Conservation (phyloP, 2,113 vertebrate genomes). For the Sturnira hondurensis region DNA sequence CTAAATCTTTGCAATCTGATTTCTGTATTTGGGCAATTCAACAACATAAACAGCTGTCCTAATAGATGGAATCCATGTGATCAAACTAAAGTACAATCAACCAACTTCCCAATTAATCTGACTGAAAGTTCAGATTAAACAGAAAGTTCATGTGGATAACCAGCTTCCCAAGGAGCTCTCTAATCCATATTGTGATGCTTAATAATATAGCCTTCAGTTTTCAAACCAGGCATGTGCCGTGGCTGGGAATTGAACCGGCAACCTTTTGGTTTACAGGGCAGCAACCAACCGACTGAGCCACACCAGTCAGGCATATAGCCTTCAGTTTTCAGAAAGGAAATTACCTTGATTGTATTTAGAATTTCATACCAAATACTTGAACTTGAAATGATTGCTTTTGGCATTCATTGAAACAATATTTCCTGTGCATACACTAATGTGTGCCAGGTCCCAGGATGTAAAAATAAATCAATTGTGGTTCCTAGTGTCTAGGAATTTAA, state of each 20-base stretch:
- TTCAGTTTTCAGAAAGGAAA: constrained; percentile 20
- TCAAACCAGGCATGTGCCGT: too few species aligned
- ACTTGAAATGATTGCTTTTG: not conserved
- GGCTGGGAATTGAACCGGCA: too few species aligned
- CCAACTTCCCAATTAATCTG: not conserved
- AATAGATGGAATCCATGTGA: not conserved
- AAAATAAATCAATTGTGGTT: not conserved
- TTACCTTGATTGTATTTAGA: not conserved
- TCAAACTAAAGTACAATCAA: not conserved
- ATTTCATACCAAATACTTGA: constrained; percentile 10
- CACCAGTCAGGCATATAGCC: too few species aligned
- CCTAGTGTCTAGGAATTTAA: not conserved
- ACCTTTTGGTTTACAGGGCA: too few species aligned
- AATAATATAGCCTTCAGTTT: not conserved
- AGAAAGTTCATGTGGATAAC: not conserved
- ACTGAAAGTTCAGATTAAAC: too few species aligned
- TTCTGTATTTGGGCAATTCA: not conserved
- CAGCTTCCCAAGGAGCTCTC: not conserved
- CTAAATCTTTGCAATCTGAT: not conserved
- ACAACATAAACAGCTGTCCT: not conserved
- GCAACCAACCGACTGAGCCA: too few species aligned
- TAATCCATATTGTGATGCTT: not conserved
- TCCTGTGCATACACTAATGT: not conserved
- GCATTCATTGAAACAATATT: not conserved
- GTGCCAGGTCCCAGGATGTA: not conserved